Base-by-base conservation (phyloP, 2,888 invertebrate genomes). In the Lordiphosa andalusiaca region DNA sequence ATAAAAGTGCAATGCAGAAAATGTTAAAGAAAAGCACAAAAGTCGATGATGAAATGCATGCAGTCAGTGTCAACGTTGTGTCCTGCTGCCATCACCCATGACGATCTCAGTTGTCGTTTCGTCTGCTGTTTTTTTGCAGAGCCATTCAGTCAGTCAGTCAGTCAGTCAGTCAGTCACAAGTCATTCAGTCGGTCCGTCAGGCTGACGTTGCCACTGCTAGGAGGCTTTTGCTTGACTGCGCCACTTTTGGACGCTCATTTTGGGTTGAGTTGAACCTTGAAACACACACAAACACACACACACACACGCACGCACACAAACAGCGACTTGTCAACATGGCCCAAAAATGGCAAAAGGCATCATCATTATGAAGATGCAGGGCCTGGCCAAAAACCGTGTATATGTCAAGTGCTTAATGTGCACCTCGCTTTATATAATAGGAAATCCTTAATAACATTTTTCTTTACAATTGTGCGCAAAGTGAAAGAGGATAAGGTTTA, bases 371-470 rank as follows among this genome's bases (percentile, higher is more conserved):
- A 39, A 12, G 50, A 35, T 21, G 7, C 40, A 25, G 38, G 39
- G 49, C 40, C 33, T 33, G 33, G 54, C 54, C 60, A 35, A 60
- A 47, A 46, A 50, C 54, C 54, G 47, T 63, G 62, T 62, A 55
- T 73, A 64, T 74, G 80, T 82, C 74, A 77, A 82, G 82, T 69
- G 58, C 67, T 78, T 78, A 74, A 84, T 84, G 82, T 57, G 70
- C 50, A 63, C 50, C 64, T 30, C 25, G 16, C 64, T 71, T 74
- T 84, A 76, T 80, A 78, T 80, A 85, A 82, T 77, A 80, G 80
- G 86, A 86, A 86, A 86, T 75, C 85, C 85, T 84, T 85, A 85
- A 85, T 85, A 85, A 86, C 84, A 85, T 86, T 85, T 30, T 86
- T 82, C 83, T 82, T 82, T 76, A 72, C 76, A 71, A 81, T 84